These are phyloP conservation scores for Brachionus rotundiformis DNA, from an alignment of 1,140 invertebrate species.

Conservation along the genomic window DNA sequence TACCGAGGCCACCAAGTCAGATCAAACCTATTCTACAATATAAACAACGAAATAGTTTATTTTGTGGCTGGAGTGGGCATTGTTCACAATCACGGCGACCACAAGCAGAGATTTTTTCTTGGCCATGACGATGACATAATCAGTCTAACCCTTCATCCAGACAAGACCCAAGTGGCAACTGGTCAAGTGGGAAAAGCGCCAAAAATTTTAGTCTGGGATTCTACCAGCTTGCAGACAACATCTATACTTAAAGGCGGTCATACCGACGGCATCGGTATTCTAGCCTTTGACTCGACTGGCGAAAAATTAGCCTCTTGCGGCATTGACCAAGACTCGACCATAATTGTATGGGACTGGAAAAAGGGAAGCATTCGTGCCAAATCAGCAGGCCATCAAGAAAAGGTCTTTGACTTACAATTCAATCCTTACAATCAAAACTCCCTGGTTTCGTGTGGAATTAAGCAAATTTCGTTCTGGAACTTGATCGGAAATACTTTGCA, in stretches of 20 bases:
- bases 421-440: constrained; percentile 58
- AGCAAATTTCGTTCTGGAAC: constrained; percentile 65
- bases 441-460: constrained; percentile 64
- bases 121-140: constrained; percentile 65
- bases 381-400: constrained; percentile 25
- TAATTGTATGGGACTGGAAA: constrained; percentile 64
- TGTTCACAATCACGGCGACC: constrained; percentile 60
- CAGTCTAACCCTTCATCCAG: constrained; percentile 62
- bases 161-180: constrained; percentile 61
- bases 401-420: constrained; percentile 65
- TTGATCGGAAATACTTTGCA: constrained; percentile 63
- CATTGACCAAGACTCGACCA: constrained; percentile 59
- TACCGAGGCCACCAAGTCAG: constrained; percentile 64
- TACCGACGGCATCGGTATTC: constrained; percentile 58
- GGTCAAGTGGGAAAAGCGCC: constrained; percentile 63
- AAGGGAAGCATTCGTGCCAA: constrained; percentile 63
- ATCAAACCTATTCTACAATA: constrained; percentile 62
- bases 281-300: constrained; percentile 61
- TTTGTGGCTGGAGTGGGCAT: constrained; percentile 65
- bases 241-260: constrained; percentile 63
- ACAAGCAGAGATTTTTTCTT: constrained; percentile 63
- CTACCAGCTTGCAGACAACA: constrained; percentile 56
- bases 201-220: constrained; percentile 64
- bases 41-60: constrained; percentile 61
- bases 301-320: constrained; percentile 60